Percentiles rank a stretch among this genome's conserved stretches.
Conservation (phyloP, 2,113 vertebrate genomes). For the Burhinus bistriatus region DNA sequence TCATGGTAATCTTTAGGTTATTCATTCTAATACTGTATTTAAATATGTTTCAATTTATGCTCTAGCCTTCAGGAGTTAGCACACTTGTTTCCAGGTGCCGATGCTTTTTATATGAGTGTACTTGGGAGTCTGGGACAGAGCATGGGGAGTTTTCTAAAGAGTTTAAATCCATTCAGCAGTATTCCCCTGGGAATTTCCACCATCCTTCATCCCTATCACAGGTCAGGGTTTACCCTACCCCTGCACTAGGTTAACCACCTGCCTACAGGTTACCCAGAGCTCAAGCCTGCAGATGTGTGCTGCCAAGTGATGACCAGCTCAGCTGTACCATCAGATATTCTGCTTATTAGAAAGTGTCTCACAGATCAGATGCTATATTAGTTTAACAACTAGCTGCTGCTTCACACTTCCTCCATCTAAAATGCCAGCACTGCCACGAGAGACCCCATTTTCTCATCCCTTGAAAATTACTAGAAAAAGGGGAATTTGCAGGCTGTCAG, state of each 20-base stretch:
- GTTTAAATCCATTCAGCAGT: neutral
- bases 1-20: neutral
- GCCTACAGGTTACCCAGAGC: rapidly evolving
- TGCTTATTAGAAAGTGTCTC: neutral
- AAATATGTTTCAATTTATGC: neutral
- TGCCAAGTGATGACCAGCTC: neutral
- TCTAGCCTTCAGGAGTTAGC: neutral
- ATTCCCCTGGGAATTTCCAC: neutral
- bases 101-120: neutral
- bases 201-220: neutral
- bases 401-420: neutral
- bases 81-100: neutral
- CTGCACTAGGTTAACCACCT: neutral
- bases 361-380: neutral
- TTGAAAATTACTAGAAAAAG: slow-evolving; percentile 6
- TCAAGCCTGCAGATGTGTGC: neutral
- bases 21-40: neutral
- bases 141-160: neutral
- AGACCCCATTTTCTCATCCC: neutral
- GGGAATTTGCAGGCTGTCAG: neutral
- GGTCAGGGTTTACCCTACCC: neutral
- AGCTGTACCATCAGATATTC: neutral
- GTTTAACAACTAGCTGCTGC: neutral
- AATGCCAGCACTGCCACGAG: slow-evolving; percentile 1
- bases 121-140: neutral